Conservation (phyloP, 2,113 vertebrate genomes). For the Buteo buteo region DNA sequence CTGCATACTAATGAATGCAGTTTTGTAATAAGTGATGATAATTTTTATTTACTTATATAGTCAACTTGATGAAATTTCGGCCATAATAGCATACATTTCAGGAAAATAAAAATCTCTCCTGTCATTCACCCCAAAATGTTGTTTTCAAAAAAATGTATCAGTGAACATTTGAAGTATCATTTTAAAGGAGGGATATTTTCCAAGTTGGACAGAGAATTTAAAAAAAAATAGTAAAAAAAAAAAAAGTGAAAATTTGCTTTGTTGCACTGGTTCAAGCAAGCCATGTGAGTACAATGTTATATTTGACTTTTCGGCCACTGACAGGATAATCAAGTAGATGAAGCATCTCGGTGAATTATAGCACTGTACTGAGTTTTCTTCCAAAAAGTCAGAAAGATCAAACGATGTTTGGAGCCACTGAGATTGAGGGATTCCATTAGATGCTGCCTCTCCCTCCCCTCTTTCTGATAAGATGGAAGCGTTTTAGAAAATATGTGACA, state of each 20-base stretch:
- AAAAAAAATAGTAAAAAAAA: neutral
- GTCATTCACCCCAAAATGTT: neutral
- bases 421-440: conserved; percentile 50
- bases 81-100: neutral
- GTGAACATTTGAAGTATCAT: neutral
- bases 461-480: conserved; percentile 43
- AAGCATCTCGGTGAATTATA: conserved; percentile 19
- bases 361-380: neutral
- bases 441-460: neutral
- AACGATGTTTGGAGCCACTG: neutral
- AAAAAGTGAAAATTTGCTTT: neutral
- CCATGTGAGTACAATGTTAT: neutral
- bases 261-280: neutral
- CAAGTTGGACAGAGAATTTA: neutral
- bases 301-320: conserved; percentile 1
- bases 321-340: conserved; percentile 19
- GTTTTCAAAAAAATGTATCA: neutral
- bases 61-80: neutral
- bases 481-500: conserved; percentile 53
- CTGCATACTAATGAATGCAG: neutral
- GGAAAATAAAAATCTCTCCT: neutral
- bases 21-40: neutral
- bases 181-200: neutral
- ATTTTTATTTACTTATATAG: neutral
- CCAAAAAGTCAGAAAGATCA: conserved; percentile 39